phyloP scores from a whole-genome alignment of 2,888 invertebrate genomes.

The Coremacera marginata region DNA sequence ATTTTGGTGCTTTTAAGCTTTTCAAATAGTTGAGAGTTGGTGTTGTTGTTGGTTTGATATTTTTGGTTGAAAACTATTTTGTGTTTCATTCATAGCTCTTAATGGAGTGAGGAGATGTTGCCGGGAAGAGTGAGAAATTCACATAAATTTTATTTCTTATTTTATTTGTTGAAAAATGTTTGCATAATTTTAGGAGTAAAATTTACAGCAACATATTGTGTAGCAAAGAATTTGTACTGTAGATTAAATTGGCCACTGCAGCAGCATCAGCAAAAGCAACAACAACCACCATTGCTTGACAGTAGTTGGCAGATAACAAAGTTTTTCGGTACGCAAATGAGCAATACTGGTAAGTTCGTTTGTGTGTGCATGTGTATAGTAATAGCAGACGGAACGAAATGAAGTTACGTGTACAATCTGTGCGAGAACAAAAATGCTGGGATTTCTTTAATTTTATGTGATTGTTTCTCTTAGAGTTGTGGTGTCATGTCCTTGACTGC shows the following conservation, averaged over 20 bases:
- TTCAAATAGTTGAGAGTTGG: neutral
- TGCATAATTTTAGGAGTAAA: constrained; percentile 34
- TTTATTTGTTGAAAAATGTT: constrained; percentile 26
- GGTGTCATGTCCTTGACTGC: neutral
- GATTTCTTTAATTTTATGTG: constrained; percentile 29
- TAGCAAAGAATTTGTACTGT: constrained; percentile 30
- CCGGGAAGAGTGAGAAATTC: neutral
- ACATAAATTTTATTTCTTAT: constrained; percentile 37
- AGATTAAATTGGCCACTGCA: constrained; percentile 31
- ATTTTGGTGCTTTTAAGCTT: constrained; percentile 30
- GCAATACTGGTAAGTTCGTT: neutral
- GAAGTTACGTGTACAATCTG: constrained; percentile 32
- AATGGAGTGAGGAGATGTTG: constrained; percentile 5
- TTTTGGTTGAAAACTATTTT: constrained; percentile 43
- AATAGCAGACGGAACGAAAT: neutral
- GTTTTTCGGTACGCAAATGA: constrained; percentile 30
- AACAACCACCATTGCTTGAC: neutral
- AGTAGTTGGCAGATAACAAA: constrained; percentile 23
- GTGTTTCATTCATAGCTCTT: constrained; percentile 49
- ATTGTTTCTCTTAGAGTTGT: neutral
- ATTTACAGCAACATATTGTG: constrained; percentile 45
- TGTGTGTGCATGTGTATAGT: neutral
- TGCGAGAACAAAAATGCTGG: constrained; percentile 38
- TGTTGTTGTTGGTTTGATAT: constrained; percentile 4
- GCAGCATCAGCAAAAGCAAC: constrained; percentile 39